Base-by-base conservation (phyloP, 1,140 invertebrate species). In the Leptopilina boulardi region DNA sequence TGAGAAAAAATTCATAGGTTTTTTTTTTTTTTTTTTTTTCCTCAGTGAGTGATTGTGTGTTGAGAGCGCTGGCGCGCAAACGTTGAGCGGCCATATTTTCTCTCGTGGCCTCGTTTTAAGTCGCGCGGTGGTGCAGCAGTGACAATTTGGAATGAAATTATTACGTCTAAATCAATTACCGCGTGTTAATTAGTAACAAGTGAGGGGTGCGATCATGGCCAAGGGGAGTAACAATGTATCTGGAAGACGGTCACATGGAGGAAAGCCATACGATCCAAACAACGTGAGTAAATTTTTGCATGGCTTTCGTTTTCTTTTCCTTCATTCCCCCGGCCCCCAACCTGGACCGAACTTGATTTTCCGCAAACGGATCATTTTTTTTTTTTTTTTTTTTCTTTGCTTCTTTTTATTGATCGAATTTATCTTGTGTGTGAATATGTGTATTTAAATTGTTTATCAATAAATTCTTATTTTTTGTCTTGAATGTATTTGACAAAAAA, bases 251-350 rank as follows among this genome's bases (percentile, higher is more conserved):
- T 77, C 85, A 73, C 84, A 77, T 78, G 86, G 83, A 74, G 79
- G 84, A 74, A 89, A 88, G 77, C 87, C 89, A 71, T 91, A 90
- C 82, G 88, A 91, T 77, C 82, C 87, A 77, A 90, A 90, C 84
- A 90, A 91, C 86, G 90, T 91, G 85, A 91, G 90, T 91, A 80
- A 66, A n/a, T n/a, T 78, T 80, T 77, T 76, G 79, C 70, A 80
- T 76, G 30, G 21, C 54, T n/a, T 72, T 51, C 19, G 30, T 71
- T 10, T 51, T 42, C 54, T 9, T 66, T 59, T 51, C 38, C 59
- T 59, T 47, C 18, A 19, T 70, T 47, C 54, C 71, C 10, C 47
- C 26, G 11, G 9, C 47, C 72, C 54, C 44, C 74, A 66, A 34
- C 26, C 70, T 74, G 23, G 59, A 66, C 59, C 26, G 21, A 66